Percentiles rank a stretch among this genome's conserved stretches.
phyloP scores from a whole-genome alignment of 2,888 invertebrate species.

The Dyspetes luteomarginatus region DNA sequence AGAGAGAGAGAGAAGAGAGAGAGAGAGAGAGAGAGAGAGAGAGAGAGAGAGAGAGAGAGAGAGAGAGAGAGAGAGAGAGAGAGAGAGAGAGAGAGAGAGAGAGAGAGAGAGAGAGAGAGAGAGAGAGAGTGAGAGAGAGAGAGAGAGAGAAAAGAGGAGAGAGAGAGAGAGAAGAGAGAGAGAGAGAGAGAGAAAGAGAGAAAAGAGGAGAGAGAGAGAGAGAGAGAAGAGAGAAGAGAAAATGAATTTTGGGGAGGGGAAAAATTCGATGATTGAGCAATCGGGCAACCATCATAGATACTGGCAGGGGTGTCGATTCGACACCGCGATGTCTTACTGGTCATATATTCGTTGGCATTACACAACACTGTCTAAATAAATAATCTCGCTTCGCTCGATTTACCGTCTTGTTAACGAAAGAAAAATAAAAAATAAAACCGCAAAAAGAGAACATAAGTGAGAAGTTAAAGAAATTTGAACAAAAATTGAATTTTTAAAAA shows the following conservation, averaged over 20 bases:
- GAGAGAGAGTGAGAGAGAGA: too few relatives aligned
- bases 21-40: neutral
- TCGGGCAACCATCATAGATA: conserved; percentile 18
- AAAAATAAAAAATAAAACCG: conserved; percentile 3
- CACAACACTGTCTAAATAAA: conserved; percentile 48
- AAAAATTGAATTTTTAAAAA: conserved; percentile 23
- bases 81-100: neutral
- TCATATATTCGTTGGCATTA: conserved; percentile 6
- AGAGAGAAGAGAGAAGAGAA: neutral
- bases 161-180: too few relatives aligned
- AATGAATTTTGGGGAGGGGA: neutral
- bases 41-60: neutral
- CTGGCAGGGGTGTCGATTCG: neutral
- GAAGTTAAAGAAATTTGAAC: conserved; percentile 9
- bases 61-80: neutral
- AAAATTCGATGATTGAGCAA: conserved; percentile 28
- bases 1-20: neutral
- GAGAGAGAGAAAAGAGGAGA: neutral
- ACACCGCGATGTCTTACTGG: neutral
- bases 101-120: too few relatives aligned
- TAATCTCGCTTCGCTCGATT: conserved; percentile 78
- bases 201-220: neutral
- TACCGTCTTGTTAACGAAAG: conserved; percentile 70
- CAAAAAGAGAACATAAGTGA: conserved; percentile 29
- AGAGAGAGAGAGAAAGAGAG: too few relatives aligned